Percentiles rank a stretch among this genome's conserved stretches.
These are phyloP conservation scores for Papilio xuthus DNA, from an alignment of 1,140 invertebrate species.

Conservation along the genomic window DNA sequence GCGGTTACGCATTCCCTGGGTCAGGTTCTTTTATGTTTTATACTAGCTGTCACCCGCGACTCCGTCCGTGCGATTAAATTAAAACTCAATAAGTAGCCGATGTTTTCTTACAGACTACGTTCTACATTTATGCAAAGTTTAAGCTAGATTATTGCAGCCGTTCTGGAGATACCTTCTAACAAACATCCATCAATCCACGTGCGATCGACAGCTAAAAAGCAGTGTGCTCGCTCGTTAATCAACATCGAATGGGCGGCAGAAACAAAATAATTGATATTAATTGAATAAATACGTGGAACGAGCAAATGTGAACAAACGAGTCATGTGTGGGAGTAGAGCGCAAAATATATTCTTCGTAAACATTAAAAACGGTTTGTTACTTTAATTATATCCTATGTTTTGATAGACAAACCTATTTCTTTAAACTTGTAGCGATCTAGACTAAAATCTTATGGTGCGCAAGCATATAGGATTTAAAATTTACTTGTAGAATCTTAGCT, in stretches of 20 bases:
- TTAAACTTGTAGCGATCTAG: background rate
- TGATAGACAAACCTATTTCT: background rate
- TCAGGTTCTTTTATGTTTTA: background rate
- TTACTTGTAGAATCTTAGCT: background rate
- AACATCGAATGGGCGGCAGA: background rate
- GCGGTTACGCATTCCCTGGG: conserved; percentile 1
- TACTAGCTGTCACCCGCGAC: too few species aligned
- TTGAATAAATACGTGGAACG: conserved; percentile 12
- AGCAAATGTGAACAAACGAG: conserved; percentile 15
- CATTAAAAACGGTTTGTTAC: conserved; percentile 7
- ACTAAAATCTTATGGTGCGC: too few species aligned
- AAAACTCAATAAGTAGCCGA: too few species aligned
- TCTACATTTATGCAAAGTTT: too few species aligned
- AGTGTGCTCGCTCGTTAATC: background rate
- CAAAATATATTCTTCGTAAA: conserved; percentile 13
- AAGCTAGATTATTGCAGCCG: too few species aligned
- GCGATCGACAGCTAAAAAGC: conserved; percentile 22
- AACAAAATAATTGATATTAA: conserved; percentile 29
- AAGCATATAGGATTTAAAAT: too few species aligned
- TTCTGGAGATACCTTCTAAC: too few species aligned
- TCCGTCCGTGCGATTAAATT: too few species aligned
- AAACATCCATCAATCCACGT: too few species aligned
- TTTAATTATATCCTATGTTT: background rate
- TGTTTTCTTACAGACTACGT: too few species aligned
- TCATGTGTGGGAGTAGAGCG: background rate